Conservation (phyloP, 2,888 invertebrate genomes). For the Pammene fasciana region DNA sequence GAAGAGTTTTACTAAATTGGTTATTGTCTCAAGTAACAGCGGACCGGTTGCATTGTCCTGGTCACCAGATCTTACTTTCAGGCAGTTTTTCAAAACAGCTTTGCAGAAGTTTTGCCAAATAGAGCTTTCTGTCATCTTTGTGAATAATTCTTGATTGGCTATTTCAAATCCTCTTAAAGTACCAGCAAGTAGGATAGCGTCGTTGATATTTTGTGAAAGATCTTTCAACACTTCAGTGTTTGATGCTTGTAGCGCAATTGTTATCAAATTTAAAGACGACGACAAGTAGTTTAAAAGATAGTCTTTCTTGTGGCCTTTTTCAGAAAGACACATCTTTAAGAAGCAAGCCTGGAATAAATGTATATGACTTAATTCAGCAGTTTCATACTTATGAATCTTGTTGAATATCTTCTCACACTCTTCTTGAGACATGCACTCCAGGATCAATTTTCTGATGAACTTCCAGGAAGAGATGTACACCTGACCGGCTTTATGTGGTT, state of each 20-base stretch:
- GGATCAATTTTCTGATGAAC: conserved; percentile 84
- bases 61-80: conserved; percentile 75
- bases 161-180: conserved; percentile 55
- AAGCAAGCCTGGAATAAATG: conserved; percentile 82
- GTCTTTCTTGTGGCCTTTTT: conserved; percentile 64
- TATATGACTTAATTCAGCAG: conserved; percentile 83
- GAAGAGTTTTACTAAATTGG: conserved; percentile 81
- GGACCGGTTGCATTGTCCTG: conserved; percentile 68
- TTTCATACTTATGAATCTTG: conserved; percentile 86
- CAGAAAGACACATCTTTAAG: conserved; percentile 71
- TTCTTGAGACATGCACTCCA: conserved; percentile 82
- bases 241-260: conserved; percentile 75
- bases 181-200: conserved; percentile 63
- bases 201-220: conserved; percentile 61
- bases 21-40: conserved; percentile 81
- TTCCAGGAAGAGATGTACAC: conserved; percentile 84
- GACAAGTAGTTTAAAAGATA: conserved; percentile 80
- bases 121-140: conserved; percentile 72
- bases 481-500: conserved; percentile 87
- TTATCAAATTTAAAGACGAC: conserved; percentile 80
- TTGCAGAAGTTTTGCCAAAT: conserved; percentile 85
- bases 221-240: conserved; percentile 55
- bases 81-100: conserved; percentile 86
- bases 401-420: conserved; percentile 82
- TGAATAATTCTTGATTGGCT: conserved; percentile 62